Evolutionary conservation across 2,888 invertebrate species (phyloP).

Genomic region (Pammene aurita): DNA sequence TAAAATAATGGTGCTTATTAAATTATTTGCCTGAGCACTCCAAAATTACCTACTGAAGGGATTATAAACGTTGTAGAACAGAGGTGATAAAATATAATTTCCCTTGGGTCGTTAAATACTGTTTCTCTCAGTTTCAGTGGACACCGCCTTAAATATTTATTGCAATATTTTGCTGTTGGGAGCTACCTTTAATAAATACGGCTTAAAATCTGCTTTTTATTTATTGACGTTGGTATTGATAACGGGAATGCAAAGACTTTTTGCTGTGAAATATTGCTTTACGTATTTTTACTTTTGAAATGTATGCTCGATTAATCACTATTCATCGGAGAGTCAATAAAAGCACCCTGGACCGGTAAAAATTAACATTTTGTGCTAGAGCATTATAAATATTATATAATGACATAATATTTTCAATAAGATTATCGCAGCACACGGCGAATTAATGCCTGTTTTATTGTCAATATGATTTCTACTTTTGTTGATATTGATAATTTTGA

Average conservation of each 20-base stretch:
- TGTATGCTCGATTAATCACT: neutral
- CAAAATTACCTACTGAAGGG: conserved; percentile 39
- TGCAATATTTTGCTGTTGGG: conserved; percentile 39
- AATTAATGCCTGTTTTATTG: too few species aligned
- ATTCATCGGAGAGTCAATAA: too few species aligned
- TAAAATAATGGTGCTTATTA: conserved; percentile 36
- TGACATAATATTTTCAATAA: too few species aligned
- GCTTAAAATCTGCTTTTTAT: conserved; percentile 36
- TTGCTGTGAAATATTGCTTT: conserved; percentile 31
- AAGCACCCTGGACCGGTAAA: too few species aligned
- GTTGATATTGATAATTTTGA: neutral
- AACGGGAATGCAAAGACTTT: conserved; percentile 29
- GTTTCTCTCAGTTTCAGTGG: conserved; percentile 41
- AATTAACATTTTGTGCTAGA: too few species aligned
- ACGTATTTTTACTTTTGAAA: conserved; percentile 22
- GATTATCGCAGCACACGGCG: too few species aligned
- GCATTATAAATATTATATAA: too few species aligned
- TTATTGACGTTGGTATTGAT: conserved; percentile 33
- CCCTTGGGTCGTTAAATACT: conserved; percentile 40
- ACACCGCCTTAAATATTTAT: conserved; percentile 41
- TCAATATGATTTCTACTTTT: neutral
- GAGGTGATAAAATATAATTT: conserved; percentile 43
- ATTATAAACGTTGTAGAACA: conserved; percentile 41
- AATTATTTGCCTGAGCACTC: conserved; percentile 37
- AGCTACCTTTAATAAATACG: conserved; percentile 36